phyloP scores from a whole-genome alignment of 2,888 invertebrate genomes.

The Melieria crassipennis region DNA sequence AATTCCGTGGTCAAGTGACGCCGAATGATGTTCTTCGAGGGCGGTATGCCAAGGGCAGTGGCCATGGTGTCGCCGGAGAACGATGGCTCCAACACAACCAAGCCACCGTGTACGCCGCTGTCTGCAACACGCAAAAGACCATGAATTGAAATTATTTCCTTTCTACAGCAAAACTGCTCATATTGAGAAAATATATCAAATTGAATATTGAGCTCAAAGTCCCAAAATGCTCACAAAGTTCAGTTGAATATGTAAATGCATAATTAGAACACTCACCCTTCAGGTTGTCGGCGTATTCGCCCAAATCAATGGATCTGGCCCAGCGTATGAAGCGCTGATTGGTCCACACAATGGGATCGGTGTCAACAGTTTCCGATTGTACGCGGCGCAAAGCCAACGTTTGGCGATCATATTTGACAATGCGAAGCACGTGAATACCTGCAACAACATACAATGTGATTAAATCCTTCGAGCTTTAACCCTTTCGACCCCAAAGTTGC shows the following conservation, averaged over 20 bases:
- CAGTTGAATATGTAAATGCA: too few relatives aligned
- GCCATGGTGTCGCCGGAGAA: constrained; percentile 96
- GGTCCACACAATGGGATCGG: constrained; percentile 95
- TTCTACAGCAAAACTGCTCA: too few relatives aligned
- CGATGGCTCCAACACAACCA: constrained; percentile 92
- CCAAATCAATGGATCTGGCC: constrained; percentile 92
- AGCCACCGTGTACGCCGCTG: constrained; percentile 94
- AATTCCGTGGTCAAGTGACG: constrained; percentile 91
- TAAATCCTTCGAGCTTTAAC: too few relatives aligned
- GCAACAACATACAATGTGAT: background rate
- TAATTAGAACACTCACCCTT: constrained; percentile 73
- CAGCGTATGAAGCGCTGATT: constrained; percentile 94
- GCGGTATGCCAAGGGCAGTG: constrained; percentile 89
- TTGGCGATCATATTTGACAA: constrained; percentile 92
- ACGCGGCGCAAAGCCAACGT: constrained; percentile 86
- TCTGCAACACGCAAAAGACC: constrained; percentile 68
- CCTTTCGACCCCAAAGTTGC: too few relatives aligned
- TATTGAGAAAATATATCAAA: too few relatives aligned
- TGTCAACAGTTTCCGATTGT: constrained; percentile 87
- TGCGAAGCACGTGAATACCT: constrained; percentile 85
- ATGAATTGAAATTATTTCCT: background rate
- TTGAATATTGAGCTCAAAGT: too few relatives aligned
- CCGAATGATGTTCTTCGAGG: constrained; percentile 91
- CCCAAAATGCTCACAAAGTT: too few relatives aligned
- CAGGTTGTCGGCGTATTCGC: constrained; percentile 91